A percentile compares a stretch with the other conserved stretches of the same genome.
phyloP scores from a whole-genome alignment of 2,888 invertebrate species.

The Ophion costatus region DNA sequence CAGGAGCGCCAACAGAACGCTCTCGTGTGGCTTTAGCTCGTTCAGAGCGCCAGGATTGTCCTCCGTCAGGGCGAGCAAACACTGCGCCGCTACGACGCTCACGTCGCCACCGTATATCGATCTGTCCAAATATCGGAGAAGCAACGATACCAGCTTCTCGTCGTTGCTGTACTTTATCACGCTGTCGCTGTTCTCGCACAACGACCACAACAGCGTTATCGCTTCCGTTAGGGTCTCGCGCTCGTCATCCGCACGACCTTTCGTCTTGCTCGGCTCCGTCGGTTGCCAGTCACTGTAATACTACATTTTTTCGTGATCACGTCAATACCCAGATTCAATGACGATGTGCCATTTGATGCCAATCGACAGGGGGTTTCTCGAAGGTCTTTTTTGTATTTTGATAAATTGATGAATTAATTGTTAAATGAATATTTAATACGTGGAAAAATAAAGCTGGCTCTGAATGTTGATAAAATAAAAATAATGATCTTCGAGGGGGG shows the following conservation, averaged over 20 bases:
- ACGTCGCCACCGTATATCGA: constrained; percentile 86
- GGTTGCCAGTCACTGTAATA: constrained; percentile 85
- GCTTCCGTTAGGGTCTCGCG: constrained; percentile 89
- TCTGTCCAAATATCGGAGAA: constrained; percentile 87
- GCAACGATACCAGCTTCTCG: constrained; percentile 86
- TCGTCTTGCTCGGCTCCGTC: constrained; percentile 75
- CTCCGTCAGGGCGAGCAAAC: constrained; percentile 89
- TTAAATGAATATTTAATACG: too few species aligned
- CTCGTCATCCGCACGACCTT: constrained; percentile 84
- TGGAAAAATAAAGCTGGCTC: too few species aligned
- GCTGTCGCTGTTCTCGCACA: constrained; percentile 88
- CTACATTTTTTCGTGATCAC: constrained; percentile 74
- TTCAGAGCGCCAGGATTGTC: constrained; percentile 87
- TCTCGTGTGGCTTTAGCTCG: constrained; percentile 85
- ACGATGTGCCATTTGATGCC: too few species aligned
- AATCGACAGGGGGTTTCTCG: too few species aligned
- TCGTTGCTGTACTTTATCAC: constrained; percentile 88
- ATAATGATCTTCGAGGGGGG: too few species aligned
- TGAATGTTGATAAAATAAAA: too few species aligned
- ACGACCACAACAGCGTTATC: constrained; percentile 88
- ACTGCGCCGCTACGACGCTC: constrained; percentile 86
- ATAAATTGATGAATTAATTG: too few species aligned
- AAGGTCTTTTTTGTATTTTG: too few species aligned
- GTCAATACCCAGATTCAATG: too few species aligned
- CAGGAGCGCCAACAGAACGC: constrained; percentile 72